Evolutionary conservation across 1,140 invertebrate genomes (phyloP), one percentile per base, ranked within the genome.

Genomic region (Lepidurus packardi): DNA sequence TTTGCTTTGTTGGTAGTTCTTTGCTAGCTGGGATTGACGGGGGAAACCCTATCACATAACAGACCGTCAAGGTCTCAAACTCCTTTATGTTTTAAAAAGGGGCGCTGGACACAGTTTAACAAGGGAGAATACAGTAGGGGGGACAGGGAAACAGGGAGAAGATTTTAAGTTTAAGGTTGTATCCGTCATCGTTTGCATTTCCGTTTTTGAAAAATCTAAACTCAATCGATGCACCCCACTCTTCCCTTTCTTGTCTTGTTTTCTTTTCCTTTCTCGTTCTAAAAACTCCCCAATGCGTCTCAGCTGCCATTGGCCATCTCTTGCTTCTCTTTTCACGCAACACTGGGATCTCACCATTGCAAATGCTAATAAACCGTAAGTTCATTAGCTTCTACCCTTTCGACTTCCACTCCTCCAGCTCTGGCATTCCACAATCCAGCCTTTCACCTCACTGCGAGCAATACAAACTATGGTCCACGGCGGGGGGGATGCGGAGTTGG

Each of bases 31-130:
- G 53, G 13, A 65, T 16, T 7, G 13, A 65, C 6, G 53, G 21
- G 21, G 21, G 13, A 65, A 65, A 65, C 16, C 53, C 53, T 65
- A 65, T 65, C 53, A 65, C 53, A 65, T 65, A 65, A 65, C 53
- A 65, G 53, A 65, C 53, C 53, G 13, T 21, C 53, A 65, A 65
- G 53, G 53, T 65, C 53, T 65, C 53, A n/a, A 65, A 34, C 34
- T 4, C 34, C 34, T 65, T n/a, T n/a, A 65, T 7, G 21, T n/a
- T 65, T 21, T 7, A 65, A 21, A 13, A 65, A n/a, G 21, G 21
- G 2, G 53, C 16, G 53, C n/a, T 65, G 21, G 53, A 34, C 34
- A 34, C 53, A 13, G 53, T 21, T 65, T 65, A n/a, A 65, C 53
- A 65, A 65, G 53, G 53, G 53, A 21, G 53, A 65, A 65, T n/a